Conservation (phyloP, 2,113 vertebrate species). For the Bos taurus region ARS-UCD2.0 NC_037331.1:33334001-33334500, state of each 20-base stretch:
- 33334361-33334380: background rate
- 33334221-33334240: no score
- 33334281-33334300: background rate
- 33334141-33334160: no score
- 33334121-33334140: no score
- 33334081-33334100: no score
- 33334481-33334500: background rate
- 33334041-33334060: no score
- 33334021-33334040: no score
- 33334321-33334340: slow-evolving; percentile 6
- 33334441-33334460: background rate
- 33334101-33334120: no score
- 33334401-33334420: background rate
- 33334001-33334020: no score
- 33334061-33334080: no score
- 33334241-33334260: background rate
- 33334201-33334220: no score
- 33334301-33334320: background rate
- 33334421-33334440: background rate
- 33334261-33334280: background rate
- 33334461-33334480: background rate
- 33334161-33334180: no score
- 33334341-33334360: slow-evolving; percentile 7
- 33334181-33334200: no score
- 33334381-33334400: background rate